Percentiles rank a stretch among this genome's conserved stretches.
These are phyloP conservation scores for Podiceps cristatus DNA, from an alignment of 2,113 vertebrate genomes.

Conservation along the genomic window DNA sequence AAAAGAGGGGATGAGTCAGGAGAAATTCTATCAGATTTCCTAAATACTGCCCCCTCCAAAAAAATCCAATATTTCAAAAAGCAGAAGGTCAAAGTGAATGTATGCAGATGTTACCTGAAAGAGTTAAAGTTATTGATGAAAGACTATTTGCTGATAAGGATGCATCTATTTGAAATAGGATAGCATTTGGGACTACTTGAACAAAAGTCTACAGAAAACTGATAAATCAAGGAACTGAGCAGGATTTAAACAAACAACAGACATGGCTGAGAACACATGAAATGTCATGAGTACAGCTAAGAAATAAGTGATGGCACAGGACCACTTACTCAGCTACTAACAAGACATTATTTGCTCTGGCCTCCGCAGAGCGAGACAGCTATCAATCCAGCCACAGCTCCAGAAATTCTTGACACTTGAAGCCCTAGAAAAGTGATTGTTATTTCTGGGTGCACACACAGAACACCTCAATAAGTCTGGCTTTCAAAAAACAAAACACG, in stretches of 20 bases:
- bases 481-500: not conserved
- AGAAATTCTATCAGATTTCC: not conserved
- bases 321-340: conserved; percentile 62
- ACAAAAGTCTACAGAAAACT: conserved; percentile 64
- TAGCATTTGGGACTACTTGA: conserved; percentile 17
- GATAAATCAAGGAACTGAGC: conserved; percentile 64
- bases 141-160: conserved; percentile 60
- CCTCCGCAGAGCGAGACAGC: not conserved
- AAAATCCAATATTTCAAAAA: not conserved
- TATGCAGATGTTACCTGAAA: not conserved
- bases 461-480: not conserved
- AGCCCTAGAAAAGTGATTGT: not conserved
- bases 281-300: conserved; percentile 45
- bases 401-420: not conserved
- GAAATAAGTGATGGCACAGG: conserved; percentile 57
- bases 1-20: not conserved
- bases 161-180: conserved; percentile 54
- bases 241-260: conserved; percentile 66
- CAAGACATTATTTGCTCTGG: conserved; percentile 44
- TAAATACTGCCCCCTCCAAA: not conserved
- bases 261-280: conserved; percentile 53
- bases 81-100: not conserved
- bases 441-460: not conserved
- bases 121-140: conserved; percentile 46
- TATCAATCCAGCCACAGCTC: conserved; percentile 7